Evolutionary conservation across 1,140 invertebrate genomes (phyloP).

Genomic region (Drosophila athabasca): DNA sequence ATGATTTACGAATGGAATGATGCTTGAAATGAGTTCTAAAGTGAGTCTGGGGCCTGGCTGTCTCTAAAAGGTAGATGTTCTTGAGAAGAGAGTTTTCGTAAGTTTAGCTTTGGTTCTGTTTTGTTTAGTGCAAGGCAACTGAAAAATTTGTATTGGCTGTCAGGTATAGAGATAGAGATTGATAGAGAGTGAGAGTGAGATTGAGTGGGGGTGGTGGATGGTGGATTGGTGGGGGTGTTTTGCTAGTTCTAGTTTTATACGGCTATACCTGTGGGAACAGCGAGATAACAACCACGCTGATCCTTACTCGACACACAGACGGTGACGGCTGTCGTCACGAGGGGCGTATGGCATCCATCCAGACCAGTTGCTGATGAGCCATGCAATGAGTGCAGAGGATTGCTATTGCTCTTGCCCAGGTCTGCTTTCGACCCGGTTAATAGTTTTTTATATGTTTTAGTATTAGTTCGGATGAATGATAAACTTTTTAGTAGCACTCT

Average conservation of each 20-base stretch:
- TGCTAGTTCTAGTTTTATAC: slow-evolving; percentile 32
- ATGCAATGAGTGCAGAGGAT: slow-evolving; percentile 66
- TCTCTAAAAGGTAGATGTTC: slow-evolving; percentile 1
- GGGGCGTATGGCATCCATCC: slow-evolving; percentile 77
- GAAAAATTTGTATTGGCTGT: slow-evolving; percentile 27
- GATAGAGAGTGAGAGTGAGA: background rate
- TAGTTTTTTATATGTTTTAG: slow-evolving; percentile 44
- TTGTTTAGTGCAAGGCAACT: slow-evolving; percentile 44
- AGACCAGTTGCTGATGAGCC: slow-evolving; percentile 53
- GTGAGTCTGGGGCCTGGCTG: background rate
- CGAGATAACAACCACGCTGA: slow-evolving; percentile 90
- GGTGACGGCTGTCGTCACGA: slow-evolving; percentile 85
- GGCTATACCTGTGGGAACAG: slow-evolving; percentile 87
- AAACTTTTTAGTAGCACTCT: slow-evolving; percentile 65
- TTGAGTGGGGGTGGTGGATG: background rate
- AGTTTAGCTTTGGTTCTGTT: slow-evolving; percentile 10
- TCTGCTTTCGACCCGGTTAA: slow-evolving; percentile 21
- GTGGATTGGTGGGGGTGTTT: background rate
- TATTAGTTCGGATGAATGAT: slow-evolving; percentile 29
- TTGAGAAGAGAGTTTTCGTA: background rate
- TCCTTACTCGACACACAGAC: slow-evolving; percentile 86
- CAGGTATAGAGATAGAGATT: slow-evolving; percentile 19
- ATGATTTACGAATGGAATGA: slow-evolving; percentile 27
- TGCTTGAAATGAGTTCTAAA: slow-evolving; percentile 7
- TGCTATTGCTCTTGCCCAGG: slow-evolving; percentile 67